Conservation (phyloP, 2,888 invertebrate species). For the Seira sanloemensis region DNA sequence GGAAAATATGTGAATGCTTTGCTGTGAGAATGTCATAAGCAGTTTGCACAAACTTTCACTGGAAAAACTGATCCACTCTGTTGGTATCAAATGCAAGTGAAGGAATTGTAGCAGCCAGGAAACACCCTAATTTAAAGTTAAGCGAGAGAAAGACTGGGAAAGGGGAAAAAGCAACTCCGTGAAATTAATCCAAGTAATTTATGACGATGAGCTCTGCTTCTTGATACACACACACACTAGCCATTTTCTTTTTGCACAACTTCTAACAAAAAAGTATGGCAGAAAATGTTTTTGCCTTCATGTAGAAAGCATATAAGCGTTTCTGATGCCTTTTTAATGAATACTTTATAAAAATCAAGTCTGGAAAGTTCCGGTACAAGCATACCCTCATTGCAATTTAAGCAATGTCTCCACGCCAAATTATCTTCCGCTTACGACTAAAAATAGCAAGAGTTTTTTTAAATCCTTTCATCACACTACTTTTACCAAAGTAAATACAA, state of each 20-base stretch:
- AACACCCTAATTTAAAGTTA: neutral
- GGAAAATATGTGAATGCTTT: neutral
- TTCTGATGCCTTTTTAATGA: neutral
- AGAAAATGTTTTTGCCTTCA: too few species aligned
- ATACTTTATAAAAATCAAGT: neutral
- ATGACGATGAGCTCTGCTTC: conserved; percentile 55
- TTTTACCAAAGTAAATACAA: too few species aligned
- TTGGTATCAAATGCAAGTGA: too few species aligned
- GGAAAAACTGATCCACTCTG: neutral
- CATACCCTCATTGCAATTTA: neutral
- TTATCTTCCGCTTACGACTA: too few species aligned
- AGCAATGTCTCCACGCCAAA: too few species aligned
- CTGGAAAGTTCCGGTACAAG: neutral
- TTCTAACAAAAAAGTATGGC: too few species aligned
- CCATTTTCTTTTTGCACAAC: too few species aligned
- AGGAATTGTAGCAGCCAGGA: too few species aligned
- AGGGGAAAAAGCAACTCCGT: conserved; percentile 42
- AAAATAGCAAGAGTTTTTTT: too few species aligned
- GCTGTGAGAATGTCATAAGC: neutral
- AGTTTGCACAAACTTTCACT: neutral
- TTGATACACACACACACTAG: too few species aligned
- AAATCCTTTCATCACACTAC: too few species aligned
- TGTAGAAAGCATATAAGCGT: neutral
- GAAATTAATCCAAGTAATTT: conserved; percentile 63
- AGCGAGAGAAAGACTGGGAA: neutral